Evolutionary conservation across 2,888 invertebrate genomes (phyloP).

Genomic region (Polyommatus iphigenia): DNA sequence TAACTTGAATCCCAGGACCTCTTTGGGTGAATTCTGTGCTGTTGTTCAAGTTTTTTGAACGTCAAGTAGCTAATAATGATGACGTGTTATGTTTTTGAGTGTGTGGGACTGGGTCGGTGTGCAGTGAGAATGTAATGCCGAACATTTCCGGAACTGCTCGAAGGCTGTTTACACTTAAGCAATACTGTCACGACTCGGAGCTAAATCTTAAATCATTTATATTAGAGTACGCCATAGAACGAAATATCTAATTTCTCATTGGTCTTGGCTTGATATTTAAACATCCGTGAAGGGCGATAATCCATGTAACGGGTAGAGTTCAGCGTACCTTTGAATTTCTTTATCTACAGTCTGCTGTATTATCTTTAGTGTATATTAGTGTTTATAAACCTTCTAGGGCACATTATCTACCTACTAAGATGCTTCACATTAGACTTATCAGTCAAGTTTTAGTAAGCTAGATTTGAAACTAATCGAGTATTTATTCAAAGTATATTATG

Average conservation of each 20-base stretch:
- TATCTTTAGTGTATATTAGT: neutral
- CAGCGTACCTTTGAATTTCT: neutral
- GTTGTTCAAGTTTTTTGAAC: neutral
- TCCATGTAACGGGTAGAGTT: neutral
- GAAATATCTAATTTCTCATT: constrained; percentile 16
- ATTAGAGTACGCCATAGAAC: neutral
- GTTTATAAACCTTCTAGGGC: neutral
- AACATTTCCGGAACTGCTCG: constrained; percentile 50
- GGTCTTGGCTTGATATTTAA: constrained; percentile 2
- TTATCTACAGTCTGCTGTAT: neutral
- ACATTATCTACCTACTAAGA: neutral
- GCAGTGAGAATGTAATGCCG: constrained; percentile 49
- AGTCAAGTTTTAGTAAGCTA: too few species aligned
- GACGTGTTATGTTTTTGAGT: constrained; percentile 31
- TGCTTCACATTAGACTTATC: too few species aligned
- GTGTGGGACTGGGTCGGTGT: constrained; percentile 33
- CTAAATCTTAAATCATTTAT: constrained; percentile 25
- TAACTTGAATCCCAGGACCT: neutral
- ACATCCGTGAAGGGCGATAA: constrained; percentile 10
- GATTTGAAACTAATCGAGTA: too few species aligned
- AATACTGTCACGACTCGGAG: constrained; percentile 27
- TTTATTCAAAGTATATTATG: neutral
- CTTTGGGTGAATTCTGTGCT: neutral
- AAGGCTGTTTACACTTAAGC: constrained; percentile 36
- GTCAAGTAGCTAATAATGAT: constrained; percentile 27